Evolutionary conservation across 2,797 vertebrate species (phyloP).

Genomic region (Rhynchonycteris naso): DNA sequence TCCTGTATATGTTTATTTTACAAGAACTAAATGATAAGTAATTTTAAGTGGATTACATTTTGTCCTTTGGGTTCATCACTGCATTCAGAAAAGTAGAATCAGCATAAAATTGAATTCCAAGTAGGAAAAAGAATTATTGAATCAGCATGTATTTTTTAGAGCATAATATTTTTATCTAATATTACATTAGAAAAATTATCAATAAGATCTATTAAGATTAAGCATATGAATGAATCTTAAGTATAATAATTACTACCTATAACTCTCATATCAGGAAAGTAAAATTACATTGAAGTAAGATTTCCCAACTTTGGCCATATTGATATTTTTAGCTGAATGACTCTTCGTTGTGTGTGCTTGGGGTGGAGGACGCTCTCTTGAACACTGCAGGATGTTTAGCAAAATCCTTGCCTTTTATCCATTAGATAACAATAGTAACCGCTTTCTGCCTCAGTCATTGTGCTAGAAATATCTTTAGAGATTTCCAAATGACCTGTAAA

Average conservation of each 20-base stretch:
- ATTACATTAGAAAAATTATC: neutral
- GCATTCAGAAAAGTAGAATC: slow-evolving; percentile 54
- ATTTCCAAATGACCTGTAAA: neutral
- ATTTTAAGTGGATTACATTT: slow-evolving; percentile 60
- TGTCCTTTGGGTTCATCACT: slow-evolving; percentile 63
- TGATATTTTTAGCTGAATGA: neutral
- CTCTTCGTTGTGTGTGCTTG: too few species aligned
- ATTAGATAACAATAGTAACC: neutral
- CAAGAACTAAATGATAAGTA: slow-evolving; percentile 73
- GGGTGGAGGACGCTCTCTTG: neutral
- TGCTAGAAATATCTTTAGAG: neutral
- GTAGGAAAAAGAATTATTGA: slow-evolving; percentile 62
- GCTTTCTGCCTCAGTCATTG: neutral
- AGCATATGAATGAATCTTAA: neutral
- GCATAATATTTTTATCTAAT: slow-evolving; percentile 28
- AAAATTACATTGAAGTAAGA: neutral
- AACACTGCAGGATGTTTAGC: too few species aligned
- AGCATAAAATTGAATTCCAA: slow-evolving; percentile 43
- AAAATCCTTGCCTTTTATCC: neutral
- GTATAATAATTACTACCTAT: neutral
- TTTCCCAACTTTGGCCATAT: neutral
- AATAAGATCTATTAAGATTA: slow-evolving; percentile 38
- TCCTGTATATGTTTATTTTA: slow-evolving; percentile 84
- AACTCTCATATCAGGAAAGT: neutral
- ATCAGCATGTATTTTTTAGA: slow-evolving; percentile 24